These are phyloP conservation scores for Sympetrum striolatum DNA, from an alignment of 2,888 invertebrate genomes.

Conservation along the genomic window DNA sequence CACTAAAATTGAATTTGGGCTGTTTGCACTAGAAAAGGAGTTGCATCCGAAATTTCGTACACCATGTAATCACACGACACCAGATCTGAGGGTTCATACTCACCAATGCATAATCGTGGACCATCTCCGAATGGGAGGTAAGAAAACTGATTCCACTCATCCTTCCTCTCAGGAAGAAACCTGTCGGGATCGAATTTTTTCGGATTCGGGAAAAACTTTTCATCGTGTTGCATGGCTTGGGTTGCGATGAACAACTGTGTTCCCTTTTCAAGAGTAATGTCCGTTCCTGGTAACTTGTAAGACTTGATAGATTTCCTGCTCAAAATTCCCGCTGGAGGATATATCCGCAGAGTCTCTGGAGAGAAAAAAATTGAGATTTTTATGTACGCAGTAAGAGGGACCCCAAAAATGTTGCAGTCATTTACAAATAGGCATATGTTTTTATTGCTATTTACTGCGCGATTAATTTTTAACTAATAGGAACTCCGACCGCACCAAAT, in stretches of 20 bases:
- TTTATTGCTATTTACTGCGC: too few relatives aligned
- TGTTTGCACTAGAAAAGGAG: too few relatives aligned
- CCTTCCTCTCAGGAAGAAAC: slow-evolving; percentile 66
- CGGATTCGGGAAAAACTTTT: slow-evolving; percentile 63
- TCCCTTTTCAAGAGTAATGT: slow-evolving; percentile 58
- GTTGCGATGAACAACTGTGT: slow-evolving; percentile 58
- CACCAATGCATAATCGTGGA: slow-evolving; percentile 69
- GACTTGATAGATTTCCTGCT: slow-evolving; percentile 44
- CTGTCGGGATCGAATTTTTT: slow-evolving; percentile 62
- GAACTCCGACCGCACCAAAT: too few relatives aligned
- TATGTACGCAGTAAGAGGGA: too few relatives aligned
- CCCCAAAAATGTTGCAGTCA: too few relatives aligned
- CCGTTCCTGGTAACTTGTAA: slow-evolving; percentile 51
- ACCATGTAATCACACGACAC: background rate
- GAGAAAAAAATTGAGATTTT: background rate
- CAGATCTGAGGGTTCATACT: background rate
- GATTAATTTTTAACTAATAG: too few relatives aligned
- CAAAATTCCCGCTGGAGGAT: slow-evolving; percentile 44
- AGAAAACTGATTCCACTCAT: slow-evolving; percentile 59
- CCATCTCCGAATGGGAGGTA: slow-evolving; percentile 68
- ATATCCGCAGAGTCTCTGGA: slow-evolving; percentile 41
- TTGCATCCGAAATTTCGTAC: too few relatives aligned
- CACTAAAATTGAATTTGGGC: too few relatives aligned
- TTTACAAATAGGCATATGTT: too few relatives aligned
- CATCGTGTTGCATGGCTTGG: slow-evolving; percentile 63